Evolutionary conservation across 2,888 invertebrate species (phyloP), one percentile per base, ranked within the genome.

Genomic region (Macroteleia sp.): DNA sequence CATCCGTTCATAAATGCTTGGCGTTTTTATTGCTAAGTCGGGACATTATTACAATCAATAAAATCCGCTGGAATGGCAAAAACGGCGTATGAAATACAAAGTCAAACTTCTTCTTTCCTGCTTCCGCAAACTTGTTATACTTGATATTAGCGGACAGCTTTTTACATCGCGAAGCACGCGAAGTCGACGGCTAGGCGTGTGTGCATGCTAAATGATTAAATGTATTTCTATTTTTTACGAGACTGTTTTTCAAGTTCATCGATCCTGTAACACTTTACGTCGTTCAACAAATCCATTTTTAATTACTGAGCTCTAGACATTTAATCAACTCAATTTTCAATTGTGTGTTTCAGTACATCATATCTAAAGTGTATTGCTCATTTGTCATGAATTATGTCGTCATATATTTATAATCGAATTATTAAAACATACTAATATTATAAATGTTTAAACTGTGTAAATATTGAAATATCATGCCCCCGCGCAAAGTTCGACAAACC

Each of bases 371-470:
- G n/a, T n/a, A n/a, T n/a, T n/a, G n/a, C n/a, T n/a, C n/a, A n/a
- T n/a, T n/a, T n/a, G n/a, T n/a, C n/a, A n/a, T 25, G 25, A 25
- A 3, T 25, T 25, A 3, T 25, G 3, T 25, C 25, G 25, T 25
- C 6, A 25, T 25, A 6, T 25, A 25, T 6, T 25, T 25, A 25
- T 25, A n/a, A n/a, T n/a, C n/a, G n/a, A n/a, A n/a, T n/a, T n/a
- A n/a, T n/a, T n/a, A n/a, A n/a, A n/a, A n/a, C n/a, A n/a, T n/a
- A n/a, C n/a, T n/a, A n/a, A n/a, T n/a, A n/a, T n/a, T n/a, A 81
- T 79, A 86, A 86, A 86, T 75, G 84, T 76, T 69, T 52, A n/a
- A n/a, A n/a, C n/a, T 81, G 80, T 64, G 83, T 85, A 86, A 87
- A 87, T 87, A 87, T 84, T 83, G 81, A 79, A 80, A 73, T 64